Percentiles rank a stretch among this genome's conserved stretches.
phyloP scores from a whole-genome alignment of 1,140 invertebrate genomes.

The Chironomus striatipennis region DNA sequence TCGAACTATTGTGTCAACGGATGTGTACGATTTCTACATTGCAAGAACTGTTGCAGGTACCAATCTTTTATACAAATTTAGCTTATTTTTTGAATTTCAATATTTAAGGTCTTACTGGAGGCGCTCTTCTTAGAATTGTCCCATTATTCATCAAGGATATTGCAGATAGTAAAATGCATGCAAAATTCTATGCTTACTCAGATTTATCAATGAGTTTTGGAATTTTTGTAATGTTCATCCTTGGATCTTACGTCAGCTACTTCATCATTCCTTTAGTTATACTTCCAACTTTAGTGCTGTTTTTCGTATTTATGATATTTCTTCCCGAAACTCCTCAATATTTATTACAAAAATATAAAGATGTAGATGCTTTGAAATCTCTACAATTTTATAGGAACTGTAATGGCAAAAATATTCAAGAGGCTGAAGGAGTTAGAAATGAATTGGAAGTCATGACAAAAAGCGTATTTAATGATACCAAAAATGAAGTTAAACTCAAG shows the following conservation, averaged over 20 bases:
- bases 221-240: constrained; percentile 32
- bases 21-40: constrained; percentile 32
- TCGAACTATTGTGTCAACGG: constrained; percentile 30
- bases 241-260: constrained; percentile 33
- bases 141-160: constrained; percentile 36
- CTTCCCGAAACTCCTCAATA: constrained; percentile 35
- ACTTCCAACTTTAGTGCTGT: constrained; percentile 32
- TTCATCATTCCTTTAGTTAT: constrained; percentile 33
- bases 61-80: no score
- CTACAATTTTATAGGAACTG: constrained; percentile 33
- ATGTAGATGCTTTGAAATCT: constrained; percentile 30
- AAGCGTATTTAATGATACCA: constrained; percentile 24
- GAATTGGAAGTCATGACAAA: not conserved
- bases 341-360: constrained; percentile 29
- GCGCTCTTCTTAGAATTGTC: constrained; percentile 33
- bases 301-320: constrained; percentile 28
- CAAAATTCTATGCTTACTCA: constrained; percentile 32
- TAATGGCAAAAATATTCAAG: constrained; percentile 27
- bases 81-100: no score
- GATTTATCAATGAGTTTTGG: constrained; percentile 33
- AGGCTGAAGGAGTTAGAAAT: constrained; percentile 24
- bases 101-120: constrained; percentile 30
- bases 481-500: constrained; percentile 25
- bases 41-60: constrained; percentile 39
- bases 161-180: constrained; percentile 34